Evolutionary conservation across 1,140 invertebrate genomes (phyloP).

Genomic region (Zaprionus kolodkinae): DNA sequence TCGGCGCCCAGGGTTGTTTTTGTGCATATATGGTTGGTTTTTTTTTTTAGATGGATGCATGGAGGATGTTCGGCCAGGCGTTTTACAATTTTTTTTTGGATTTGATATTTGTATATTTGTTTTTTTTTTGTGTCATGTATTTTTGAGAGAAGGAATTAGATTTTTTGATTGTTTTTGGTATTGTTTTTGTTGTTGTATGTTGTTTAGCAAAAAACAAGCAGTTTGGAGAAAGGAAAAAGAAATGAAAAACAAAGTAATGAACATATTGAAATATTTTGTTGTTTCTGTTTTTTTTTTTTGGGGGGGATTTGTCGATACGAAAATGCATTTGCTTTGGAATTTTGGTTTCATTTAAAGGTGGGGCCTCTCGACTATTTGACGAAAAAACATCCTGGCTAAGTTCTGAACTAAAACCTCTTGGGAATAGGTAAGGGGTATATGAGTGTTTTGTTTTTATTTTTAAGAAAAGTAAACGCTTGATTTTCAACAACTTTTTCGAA

Average conservation of each 20-base stretch:
- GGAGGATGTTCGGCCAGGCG: constrained; percentile 44
- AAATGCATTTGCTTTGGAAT: constrained; percentile 56
- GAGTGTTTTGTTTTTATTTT: constrained; percentile 22
- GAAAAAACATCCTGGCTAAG: constrained; percentile 29
- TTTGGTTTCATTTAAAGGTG: constrained; percentile 14
- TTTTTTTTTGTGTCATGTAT: constrained; percentile 26
- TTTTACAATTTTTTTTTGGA: constrained; percentile 44
- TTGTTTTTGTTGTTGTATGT: constrained; percentile 63
- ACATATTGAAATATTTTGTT: constrained; percentile 76
- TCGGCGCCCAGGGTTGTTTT: constrained; percentile 33
- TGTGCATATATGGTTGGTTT: constrained; percentile 37
- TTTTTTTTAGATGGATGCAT: constrained; percentile 55
- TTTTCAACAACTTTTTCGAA: constrained; percentile 71
- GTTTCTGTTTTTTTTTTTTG: constrained; percentile 57
- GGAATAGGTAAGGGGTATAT: not conserved
- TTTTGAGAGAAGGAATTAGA: constrained; percentile 10
- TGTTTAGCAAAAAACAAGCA: constrained; percentile 80
- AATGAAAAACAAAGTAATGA: constrained; percentile 82
- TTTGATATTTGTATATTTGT: constrained; percentile 38
- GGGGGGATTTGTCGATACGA: constrained; percentile 53
- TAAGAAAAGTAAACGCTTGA: constrained; percentile 73
- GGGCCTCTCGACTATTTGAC: constrained; percentile 11
- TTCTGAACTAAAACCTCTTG: constrained; percentile 4
- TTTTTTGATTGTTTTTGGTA: constrained; percentile 33
- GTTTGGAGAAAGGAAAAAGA: constrained; percentile 82